Evolutionary conservation across 2,888 invertebrate species (phyloP).

Genomic region (Alcis repandata): DNA sequence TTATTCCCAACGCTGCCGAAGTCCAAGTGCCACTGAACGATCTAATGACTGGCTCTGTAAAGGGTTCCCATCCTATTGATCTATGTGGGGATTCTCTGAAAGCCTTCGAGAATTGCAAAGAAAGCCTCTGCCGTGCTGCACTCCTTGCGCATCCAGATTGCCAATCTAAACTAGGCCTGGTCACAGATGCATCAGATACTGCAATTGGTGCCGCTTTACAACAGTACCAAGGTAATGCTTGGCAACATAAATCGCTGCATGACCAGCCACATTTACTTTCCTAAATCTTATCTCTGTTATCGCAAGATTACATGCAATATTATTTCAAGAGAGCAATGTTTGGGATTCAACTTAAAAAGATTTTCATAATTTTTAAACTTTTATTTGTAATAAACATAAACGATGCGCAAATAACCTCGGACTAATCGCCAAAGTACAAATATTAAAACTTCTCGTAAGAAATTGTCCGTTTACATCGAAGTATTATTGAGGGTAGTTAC

Average conservation of each 20-base stretch:
- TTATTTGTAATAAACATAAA: conserved; percentile 83
- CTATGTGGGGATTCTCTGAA: too few relatives aligned
- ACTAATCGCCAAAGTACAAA: conserved; percentile 65
- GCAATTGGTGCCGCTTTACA: too few relatives aligned
- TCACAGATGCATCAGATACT: too few relatives aligned
- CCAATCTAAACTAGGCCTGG: too few relatives aligned
- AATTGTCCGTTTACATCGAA: conserved; percentile 41
- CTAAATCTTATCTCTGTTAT: conserved; percentile 9
- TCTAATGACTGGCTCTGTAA: too few relatives aligned
- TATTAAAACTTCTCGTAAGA: conserved; percentile 35
- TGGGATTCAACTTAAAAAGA: conserved; percentile 11
- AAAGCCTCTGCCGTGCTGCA: too few relatives aligned
- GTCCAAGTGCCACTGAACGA: too few relatives aligned
- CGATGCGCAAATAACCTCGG: conserved; percentile 81
- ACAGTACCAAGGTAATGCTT: too few relatives aligned
- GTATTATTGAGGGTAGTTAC: conserved; percentile 41
- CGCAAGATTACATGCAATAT: not conserved
- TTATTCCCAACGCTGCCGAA: too few relatives aligned
- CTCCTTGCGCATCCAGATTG: too few relatives aligned
- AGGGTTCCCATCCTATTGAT: too few relatives aligned
- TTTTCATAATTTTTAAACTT: conserved; percentile 45
- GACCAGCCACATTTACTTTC: not conserved
- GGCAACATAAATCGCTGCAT: conserved; percentile 1
- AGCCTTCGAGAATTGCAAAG: too few relatives aligned
- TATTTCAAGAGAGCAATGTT: not conserved